These are phyloP conservation scores for Nasua narica DNA, from an alignment of 2,797 vertebrate species.

Conservation along the genomic window DNA sequence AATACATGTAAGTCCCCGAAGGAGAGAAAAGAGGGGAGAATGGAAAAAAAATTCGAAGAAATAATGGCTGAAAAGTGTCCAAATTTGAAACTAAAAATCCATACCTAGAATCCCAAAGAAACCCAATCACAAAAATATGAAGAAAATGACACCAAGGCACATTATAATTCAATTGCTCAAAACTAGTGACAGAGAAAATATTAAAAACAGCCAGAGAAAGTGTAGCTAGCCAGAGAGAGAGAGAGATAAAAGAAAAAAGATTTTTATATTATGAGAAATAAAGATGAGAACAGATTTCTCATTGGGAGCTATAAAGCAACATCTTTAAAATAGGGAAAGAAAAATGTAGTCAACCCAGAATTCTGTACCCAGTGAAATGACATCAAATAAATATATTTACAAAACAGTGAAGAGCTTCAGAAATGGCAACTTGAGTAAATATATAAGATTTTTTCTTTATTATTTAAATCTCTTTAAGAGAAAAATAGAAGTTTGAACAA, in stretches of 20 bases:
- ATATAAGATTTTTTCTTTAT: not conserved
- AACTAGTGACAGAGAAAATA: not conserved
- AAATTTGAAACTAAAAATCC: not conserved
- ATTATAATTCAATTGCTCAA: not conserved
- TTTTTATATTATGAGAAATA: not conserved
- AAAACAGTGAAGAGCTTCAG: not conserved
- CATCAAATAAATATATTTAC: not conserved
- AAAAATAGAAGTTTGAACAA: not conserved
- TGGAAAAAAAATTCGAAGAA: not conserved
- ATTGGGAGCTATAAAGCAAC: not conserved
- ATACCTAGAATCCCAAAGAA: not conserved
- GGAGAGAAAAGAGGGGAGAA: not conserved
- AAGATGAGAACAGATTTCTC: not conserved
- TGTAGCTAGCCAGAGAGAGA: not conserved
- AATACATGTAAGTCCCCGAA: not conserved
- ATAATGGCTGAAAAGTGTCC: not conserved
- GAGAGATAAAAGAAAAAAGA: not conserved
- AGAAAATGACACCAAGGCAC: not conserved
- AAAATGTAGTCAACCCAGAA: not conserved
- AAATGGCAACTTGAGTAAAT: not conserved
- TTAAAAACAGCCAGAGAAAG: not conserved
- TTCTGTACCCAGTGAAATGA: not conserved
- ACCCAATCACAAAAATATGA: not conserved
- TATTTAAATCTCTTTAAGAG: constrained; percentile 37
- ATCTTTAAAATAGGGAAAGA: not conserved